Evolutionary conservation across 2,113 vertebrate species (phyloP).

Genomic region (Etia nguti): DNA sequence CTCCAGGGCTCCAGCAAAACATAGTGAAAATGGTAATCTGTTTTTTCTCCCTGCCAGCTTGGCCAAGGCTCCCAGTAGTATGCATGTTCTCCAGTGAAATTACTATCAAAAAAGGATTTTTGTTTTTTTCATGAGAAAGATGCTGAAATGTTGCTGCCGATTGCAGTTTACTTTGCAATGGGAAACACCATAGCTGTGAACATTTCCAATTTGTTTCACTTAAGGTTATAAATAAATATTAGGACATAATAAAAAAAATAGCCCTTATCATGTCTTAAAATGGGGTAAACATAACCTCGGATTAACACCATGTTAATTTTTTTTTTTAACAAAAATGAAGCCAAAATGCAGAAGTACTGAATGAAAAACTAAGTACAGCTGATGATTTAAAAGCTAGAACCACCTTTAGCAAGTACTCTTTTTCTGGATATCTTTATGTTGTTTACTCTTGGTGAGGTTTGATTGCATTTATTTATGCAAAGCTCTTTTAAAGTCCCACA

Average conservation of each 20-base stretch:
- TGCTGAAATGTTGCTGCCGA: background rate
- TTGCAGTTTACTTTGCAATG: background rate
- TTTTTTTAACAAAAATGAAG: background rate
- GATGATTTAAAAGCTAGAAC: background rate
- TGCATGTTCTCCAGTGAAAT: slow-evolving; percentile 37
- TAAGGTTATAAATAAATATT: background rate
- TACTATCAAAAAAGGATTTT: slow-evolving; percentile 24
- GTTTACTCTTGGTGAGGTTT: background rate
- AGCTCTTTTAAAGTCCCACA: background rate
- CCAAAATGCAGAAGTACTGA: background rate
- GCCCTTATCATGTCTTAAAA: background rate
- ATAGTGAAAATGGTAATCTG: slow-evolving; percentile 51
- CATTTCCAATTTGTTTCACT: background rate
- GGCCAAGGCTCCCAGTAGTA: slow-evolving; percentile 16
- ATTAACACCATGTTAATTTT: background rate
- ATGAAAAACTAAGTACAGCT: background rate
- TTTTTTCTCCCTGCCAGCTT: slow-evolving; percentile 19
- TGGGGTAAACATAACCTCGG: background rate
- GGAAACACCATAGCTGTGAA: background rate
- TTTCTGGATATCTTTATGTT: background rate
- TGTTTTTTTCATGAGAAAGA: background rate
- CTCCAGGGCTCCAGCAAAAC: slow-evolving; percentile 34
- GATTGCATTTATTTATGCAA: background rate
- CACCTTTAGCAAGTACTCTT: background rate
- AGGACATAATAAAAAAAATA: background rate